Conservation (phyloP, 2,113 vertebrate species). For the Casuarius casuarius region DNA sequence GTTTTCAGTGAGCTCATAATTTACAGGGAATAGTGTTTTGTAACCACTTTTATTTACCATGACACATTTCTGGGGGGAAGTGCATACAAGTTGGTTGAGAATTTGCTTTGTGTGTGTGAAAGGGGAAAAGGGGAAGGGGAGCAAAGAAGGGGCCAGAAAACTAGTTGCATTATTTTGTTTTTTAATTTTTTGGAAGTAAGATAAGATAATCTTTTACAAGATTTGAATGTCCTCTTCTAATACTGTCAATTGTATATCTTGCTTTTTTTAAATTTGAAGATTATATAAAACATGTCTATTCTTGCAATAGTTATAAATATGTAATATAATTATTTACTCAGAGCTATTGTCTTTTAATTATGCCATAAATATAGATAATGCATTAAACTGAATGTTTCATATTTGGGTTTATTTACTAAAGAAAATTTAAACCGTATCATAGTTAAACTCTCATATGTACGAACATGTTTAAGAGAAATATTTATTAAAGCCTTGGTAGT, state of each 20-base stretch:
- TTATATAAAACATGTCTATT: slow-evolving; percentile 64
- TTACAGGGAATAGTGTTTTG: slow-evolving; percentile 23
- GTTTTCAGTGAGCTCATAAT: not conserved
- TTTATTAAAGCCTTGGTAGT: slow-evolving; percentile 52
- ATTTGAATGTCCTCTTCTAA: slow-evolving; percentile 70
- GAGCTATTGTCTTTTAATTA: slow-evolving; percentile 72
- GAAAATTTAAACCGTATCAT: slow-evolving; percentile 44
- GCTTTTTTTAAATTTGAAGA: slow-evolving; percentile 59
- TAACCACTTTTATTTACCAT: slow-evolving; percentile 55
- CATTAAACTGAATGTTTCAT: slow-evolving; percentile 62
- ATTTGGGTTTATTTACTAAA: slow-evolving; percentile 64
- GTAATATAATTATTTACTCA: slow-evolving; percentile 74
- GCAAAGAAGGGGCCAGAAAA: slow-evolving; percentile 45
- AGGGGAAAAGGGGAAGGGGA: not conserved
- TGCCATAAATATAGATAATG: slow-evolving; percentile 66
- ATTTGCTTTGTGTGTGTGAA: not conserved
- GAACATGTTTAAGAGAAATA: slow-evolving; percentile 38
- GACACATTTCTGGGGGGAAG: not conserved
- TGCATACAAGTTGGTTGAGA: not conserved
- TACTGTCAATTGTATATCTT: slow-evolving; percentile 72
- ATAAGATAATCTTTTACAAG: slow-evolving; percentile 44
- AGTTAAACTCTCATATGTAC: slow-evolving; percentile 8
- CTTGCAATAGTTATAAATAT: slow-evolving; percentile 74
- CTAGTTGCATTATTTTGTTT: slow-evolving; percentile 18
- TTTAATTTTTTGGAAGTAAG: slow-evolving; percentile 46